Base-by-base conservation (phyloP, 2,797 vertebrate species). In the Pseudomugil gertrudae region DNA sequence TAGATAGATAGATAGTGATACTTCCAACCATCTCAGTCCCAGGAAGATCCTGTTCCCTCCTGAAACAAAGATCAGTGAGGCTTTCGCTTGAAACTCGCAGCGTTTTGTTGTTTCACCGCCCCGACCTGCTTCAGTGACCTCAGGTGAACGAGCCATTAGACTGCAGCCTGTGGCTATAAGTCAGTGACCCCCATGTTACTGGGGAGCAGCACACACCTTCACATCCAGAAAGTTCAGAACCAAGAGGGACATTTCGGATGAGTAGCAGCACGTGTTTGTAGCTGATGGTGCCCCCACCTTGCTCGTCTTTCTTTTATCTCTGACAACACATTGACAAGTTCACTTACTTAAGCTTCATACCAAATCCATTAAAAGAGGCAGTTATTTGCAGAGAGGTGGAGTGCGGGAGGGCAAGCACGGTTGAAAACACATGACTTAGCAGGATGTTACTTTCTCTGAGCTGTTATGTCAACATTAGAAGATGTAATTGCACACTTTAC, bases 401-500 rank as follows among this genome's bases (percentile, higher is more conserved):
- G 19, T 60, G 32, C n/a, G 67, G 69, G 63, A 60, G 63, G 60
- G 57, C 4, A 10, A 58, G 60, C 76, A 61, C 5, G 40, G 73
- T 5, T 71, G 81, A 53, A 63, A 69, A 74, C 81, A 64, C 71
- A 73, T 32, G 63, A 69, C 74, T 69, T 74, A 70, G 66, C 81
- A 87, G 83, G 84, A 87, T 80, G 81, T 83, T 69, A 84, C 84
- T 86, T 87, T 87, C 81, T 60, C 78, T 69, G 69, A 70, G 68
- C 56, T 86, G 86, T 88, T 91, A 69, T 80, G 87, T 85, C 84
- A 87, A 89, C 81, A 85, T 71, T n/a, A n/a, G n/a, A 71, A 78
- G 87, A 76, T 76, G 68, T 75, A 65, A 80, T 75, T 56, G 74
- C 84, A 84, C 66, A 81, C 85, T 84, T 72, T 78, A 71, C 69